phyloP scores from a whole-genome alignment of 2,888 invertebrate species.

The Ochlodes sylvanus region DNA sequence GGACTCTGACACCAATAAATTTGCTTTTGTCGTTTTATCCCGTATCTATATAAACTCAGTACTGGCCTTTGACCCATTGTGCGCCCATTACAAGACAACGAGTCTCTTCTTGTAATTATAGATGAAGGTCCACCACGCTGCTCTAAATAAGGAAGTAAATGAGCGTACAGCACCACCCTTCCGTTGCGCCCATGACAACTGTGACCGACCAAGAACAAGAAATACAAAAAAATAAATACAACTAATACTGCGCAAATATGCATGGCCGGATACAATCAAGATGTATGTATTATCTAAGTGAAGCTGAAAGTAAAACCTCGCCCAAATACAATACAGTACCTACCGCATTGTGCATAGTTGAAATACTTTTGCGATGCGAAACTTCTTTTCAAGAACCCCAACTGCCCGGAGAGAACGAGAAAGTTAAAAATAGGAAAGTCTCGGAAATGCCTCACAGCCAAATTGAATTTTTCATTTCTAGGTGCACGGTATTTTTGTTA shows the following conservation, averaged over 20 bases:
- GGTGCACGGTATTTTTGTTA: background rate
- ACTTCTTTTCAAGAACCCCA: background rate
- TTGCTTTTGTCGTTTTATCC: background rate
- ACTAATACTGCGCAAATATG: too few relatives aligned
- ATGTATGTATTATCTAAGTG: background rate
- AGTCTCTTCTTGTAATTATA: too few relatives aligned
- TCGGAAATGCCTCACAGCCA: background rate
- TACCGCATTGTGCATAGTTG: background rate
- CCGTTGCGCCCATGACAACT: too few relatives aligned
- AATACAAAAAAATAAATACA: too few relatives aligned
- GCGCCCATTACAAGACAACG: background rate
- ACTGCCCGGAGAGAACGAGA: background rate
- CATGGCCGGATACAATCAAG: too few relatives aligned
- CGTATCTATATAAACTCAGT: background rate
- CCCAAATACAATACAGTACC: background rate
- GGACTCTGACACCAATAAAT: background rate
- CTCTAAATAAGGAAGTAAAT: too few relatives aligned
- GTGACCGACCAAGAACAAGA: too few relatives aligned
- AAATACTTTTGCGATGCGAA: background rate
- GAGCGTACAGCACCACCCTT: too few relatives aligned
- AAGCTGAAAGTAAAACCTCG: background rate
- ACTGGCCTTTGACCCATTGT: background rate
- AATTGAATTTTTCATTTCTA: slow-evolving; percentile 5
- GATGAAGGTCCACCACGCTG: too few relatives aligned
- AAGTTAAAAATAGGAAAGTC: slow-evolving; percentile 3